Base-by-base conservation (phyloP, 2,113 vertebrate species). In the Pantherophis guttatus region DNA sequence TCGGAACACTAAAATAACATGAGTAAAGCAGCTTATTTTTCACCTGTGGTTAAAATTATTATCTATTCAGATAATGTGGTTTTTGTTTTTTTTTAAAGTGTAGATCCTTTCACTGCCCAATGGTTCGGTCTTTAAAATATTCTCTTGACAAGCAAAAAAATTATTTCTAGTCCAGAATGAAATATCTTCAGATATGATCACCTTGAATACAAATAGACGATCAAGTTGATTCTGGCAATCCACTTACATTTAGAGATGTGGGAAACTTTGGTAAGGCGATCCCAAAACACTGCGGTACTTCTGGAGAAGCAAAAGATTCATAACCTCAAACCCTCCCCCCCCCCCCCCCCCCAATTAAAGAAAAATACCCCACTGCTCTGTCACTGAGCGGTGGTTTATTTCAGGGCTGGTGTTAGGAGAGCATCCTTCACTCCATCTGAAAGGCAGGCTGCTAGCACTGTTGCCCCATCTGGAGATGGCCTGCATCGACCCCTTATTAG, bases 11-110 rank as follows among this genome's bases (percentile, higher is more conserved):
- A n/a, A 12, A 54, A 65, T 23, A 1, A 53, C 50, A 10, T 44
- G 26, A 6, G 0, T 29, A 59, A 0, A 19, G 13, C 0, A 0
- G 7, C 0, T 53, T 44, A 55, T 5, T 53, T 39, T 26, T 58
- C 89, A 5, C 86, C 93, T 92, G 94, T 86, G 48, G 19, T 8
- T 9, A 58, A 89, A 91, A 93, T 54, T 10, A 0, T 62, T 29
- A 1, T 87, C 21, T 29, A 50, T 44, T 19, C 6, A 9, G 39
- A 48, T 81, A 59, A 95, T 70, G 54, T 15, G 53, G n/a, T 89
- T 1, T 75, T 8, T 8, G 2, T 7, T 62, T 7, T 62, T 59
- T 59, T 10, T 12, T 5, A 19, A 57, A 50, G 12, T 65, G 0
- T 8, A 91, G 58, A 11, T 91, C 26, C 88, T 85, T 15, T 0